Conservation (phyloP, 1,140 invertebrate species). For the Mya arenaria region DNA sequence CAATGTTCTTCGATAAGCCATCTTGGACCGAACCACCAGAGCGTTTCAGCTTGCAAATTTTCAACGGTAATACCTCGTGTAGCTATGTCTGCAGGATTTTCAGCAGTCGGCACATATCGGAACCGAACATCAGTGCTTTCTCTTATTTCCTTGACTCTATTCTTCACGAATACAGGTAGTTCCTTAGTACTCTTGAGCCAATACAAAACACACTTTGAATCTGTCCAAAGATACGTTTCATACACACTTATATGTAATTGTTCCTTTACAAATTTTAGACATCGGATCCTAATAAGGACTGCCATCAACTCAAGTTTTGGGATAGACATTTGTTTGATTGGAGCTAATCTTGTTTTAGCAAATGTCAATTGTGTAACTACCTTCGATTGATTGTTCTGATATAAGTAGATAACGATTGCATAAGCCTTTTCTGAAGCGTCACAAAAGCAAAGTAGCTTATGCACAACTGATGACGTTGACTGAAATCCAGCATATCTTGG, state of each 20-base stretch:
- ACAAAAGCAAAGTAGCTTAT: too few relatives aligned
- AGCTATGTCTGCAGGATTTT: conserved; percentile 12
- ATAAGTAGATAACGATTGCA: conserved; percentile 2
- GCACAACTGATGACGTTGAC: too few relatives aligned
- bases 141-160: not conserved
- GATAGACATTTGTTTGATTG: not conserved
- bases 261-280: not conserved
- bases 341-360: conserved; percentile 1
- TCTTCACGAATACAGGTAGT: not conserved
- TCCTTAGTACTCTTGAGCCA: not conserved
- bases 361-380: not conserved
- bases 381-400: not conserved
- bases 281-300: conserved; percentile 7
- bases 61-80: not conserved
- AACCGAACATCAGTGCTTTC: not conserved
- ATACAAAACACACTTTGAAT: not conserved
- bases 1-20: not conserved
- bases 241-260: not conserved
- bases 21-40: not conserved
- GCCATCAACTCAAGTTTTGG: conserved; percentile 16
- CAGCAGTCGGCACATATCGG: not conserved
- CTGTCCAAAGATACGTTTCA: not conserved
- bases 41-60: not conserved
- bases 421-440: conserved; percentile 29
- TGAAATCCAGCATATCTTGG: conserved; percentile 8